Conservation (phyloP, 2,113 vertebrate genomes). For the Hyperopisus bebe region DNA sequence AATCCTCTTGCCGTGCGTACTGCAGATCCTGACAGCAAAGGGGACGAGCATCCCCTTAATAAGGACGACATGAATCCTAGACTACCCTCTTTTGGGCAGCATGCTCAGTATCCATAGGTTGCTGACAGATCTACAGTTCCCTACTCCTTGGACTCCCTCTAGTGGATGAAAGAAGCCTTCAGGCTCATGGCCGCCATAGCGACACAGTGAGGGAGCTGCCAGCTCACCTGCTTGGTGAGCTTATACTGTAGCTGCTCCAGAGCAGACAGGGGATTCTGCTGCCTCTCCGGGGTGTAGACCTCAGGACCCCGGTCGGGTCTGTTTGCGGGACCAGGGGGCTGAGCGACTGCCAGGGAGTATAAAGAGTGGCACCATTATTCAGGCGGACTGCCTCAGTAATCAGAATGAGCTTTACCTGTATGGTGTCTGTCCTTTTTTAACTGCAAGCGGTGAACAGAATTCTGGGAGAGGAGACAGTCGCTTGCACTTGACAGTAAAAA, state of each 20-base stretch:
- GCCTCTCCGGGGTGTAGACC: conserved; percentile 18
- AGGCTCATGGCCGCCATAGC: neutral
- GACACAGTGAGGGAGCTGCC: neutral
- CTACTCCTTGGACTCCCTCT: conserved; percentile 9
- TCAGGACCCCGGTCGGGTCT: neutral
- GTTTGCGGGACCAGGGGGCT: neutral
- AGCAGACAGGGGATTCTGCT: conserved; percentile 44
- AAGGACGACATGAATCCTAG: neutral
- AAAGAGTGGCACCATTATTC: neutral
- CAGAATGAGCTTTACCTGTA: neutral
- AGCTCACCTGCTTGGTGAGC: conserved; percentile 65
- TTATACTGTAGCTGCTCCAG: conserved; percentile 63
- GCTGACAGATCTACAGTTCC: neutral
- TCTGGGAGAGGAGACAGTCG: neutral
- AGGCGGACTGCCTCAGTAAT: neutral
- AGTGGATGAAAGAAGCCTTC: neutral
- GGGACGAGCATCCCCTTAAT: neutral
- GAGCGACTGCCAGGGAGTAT: neutral
- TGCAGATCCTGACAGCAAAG: conserved; percentile 54
- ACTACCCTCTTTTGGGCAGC: neutral
- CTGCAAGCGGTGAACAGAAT: neutral
- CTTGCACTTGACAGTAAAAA: neutral
- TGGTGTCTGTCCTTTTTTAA: neutral
- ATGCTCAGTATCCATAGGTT: neutral
- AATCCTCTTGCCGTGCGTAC: conserved; percentile 41